phyloP scores from a whole-genome alignment of 2,797 vertebrate genomes.

The Rhabdophis nuchalis region DNA sequence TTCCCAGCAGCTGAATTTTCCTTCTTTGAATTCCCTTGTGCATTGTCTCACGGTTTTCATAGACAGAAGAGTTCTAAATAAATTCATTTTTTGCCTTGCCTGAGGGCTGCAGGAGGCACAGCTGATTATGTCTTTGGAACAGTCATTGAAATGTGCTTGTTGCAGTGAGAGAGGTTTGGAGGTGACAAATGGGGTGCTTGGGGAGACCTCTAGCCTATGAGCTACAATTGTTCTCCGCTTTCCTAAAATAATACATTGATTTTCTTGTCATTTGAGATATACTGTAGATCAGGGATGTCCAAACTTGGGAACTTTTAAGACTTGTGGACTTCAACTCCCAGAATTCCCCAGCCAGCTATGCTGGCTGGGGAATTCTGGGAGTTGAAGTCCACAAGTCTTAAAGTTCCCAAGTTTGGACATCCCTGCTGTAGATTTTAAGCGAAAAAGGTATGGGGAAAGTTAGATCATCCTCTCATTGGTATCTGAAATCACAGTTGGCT shows the following conservation, averaged over 20 bases:
- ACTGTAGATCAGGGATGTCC: no score
- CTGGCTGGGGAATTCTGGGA: no score
- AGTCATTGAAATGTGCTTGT: not conserved
- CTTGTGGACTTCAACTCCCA: no score
- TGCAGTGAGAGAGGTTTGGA: not conserved
- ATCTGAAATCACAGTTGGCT: not conserved
- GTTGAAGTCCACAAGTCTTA: no score
- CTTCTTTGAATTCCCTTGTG: not conserved
- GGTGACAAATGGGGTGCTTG: not conserved
- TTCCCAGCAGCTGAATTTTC: not conserved
- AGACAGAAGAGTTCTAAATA: not conserved
- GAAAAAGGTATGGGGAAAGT: not conserved
- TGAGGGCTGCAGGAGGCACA: not conserved
- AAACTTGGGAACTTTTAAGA: no score
- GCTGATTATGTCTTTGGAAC: not conserved
- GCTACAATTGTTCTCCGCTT: not conserved
- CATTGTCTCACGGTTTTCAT: not conserved
- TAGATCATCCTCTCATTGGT: not conserved
- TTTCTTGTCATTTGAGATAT: not conserved
- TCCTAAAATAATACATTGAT: not conserved
- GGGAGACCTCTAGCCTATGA: not conserved
- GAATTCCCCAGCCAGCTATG: no score
- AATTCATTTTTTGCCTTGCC: not conserved
- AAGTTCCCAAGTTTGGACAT: no score
- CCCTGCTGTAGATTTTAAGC: not conserved